These are phyloP conservation scores for Crenichthys baileyi DNA, from an alignment of 2,797 vertebrate species.

Conservation along the genomic window DNA sequence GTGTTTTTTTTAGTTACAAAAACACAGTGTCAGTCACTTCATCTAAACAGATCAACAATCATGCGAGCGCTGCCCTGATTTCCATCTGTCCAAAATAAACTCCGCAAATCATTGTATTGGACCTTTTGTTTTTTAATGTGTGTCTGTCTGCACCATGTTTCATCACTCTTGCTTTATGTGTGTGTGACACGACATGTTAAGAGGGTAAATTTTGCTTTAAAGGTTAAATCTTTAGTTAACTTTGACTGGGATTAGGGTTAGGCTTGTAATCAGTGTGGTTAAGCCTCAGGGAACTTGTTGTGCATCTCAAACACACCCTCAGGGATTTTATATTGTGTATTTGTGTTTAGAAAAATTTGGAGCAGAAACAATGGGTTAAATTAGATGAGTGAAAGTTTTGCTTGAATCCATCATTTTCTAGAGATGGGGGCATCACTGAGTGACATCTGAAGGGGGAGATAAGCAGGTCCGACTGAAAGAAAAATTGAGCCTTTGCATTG, in stretches of 20 bases:
- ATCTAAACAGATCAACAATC: not conserved
- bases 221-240: not conserved
- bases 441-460: not conserved
- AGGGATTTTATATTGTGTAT: not conserved
- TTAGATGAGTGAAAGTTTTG: not conserved
- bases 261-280: not conserved
- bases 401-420: conserved; percentile 19
- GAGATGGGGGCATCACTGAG: not conserved
- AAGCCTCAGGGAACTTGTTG: not conserved
- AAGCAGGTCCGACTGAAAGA: not conserved
- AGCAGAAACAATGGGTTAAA: conserved; percentile 1
- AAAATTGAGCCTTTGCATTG: not conserved
- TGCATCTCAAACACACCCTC: not conserved
- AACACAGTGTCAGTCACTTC: not conserved
- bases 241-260: conserved; percentile 8
- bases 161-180: not conserved
- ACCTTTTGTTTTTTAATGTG: not conserved
- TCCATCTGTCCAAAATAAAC: not conserved
- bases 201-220: not conserved
- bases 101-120: not conserved
- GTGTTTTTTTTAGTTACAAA: not conserved
- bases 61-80: too few species aligned
- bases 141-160: not conserved
- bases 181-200: not conserved
- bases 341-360: not conserved